phyloP scores from a whole-genome alignment of 2,888 invertebrate genomes.

The Coelinius sp. region DNA sequence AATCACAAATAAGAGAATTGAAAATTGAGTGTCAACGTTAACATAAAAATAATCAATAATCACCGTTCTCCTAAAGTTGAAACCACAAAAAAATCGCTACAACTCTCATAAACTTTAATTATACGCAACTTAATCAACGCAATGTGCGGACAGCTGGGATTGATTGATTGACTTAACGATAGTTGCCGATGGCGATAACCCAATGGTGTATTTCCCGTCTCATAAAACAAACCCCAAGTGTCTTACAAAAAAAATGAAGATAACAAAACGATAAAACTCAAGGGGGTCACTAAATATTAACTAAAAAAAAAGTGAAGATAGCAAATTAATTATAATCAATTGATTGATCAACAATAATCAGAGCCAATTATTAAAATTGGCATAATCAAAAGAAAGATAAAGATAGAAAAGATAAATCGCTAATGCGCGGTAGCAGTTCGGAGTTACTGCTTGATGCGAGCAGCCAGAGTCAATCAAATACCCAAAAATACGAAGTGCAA shows the following conservation, averaged over 20 bases:
- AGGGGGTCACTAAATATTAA: neutral
- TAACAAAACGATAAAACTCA: neutral
- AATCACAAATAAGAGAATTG: neutral
- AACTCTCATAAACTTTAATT: neutral
- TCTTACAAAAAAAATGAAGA: neutral
- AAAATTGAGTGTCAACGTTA: neutral
- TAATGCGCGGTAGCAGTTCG: conserved; percentile 83
- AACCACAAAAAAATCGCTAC: neutral
- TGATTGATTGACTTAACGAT: neutral
- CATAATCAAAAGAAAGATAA: neutral
- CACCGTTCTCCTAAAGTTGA: neutral
- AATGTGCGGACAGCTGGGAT: neutral
- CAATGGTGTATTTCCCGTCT: neutral
- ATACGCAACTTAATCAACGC: neutral
- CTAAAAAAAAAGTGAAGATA: neutral
- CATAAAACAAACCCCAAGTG: conserved; percentile 5
- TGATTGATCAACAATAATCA: neutral
- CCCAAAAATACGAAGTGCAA: conserved; percentile 66
- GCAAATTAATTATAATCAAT: neutral
- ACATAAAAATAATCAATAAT: neutral
- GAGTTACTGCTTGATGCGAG: conserved; percentile 84
- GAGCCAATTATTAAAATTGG: neutral
- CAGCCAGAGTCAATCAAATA: conserved; percentile 74
- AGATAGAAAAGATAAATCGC: conserved; percentile 38
- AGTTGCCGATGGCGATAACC: neutral